Evolutionary conservation across 2,113 vertebrate genomes (phyloP).

Genomic region (Siniperca knerii): DNA sequence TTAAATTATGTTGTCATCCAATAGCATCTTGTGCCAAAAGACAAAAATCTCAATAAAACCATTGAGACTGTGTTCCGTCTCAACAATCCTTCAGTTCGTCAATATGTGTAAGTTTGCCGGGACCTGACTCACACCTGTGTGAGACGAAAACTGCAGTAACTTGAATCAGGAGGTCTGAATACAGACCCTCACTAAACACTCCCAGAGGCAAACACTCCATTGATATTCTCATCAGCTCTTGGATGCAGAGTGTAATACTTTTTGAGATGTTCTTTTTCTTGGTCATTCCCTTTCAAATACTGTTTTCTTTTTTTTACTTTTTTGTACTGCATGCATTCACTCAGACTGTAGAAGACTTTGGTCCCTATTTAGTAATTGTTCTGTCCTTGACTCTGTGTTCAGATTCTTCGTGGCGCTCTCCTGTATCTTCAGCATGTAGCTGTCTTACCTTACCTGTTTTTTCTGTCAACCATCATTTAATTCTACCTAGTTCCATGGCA

Average conservation of each 20-base stretch:
- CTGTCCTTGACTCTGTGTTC: constrained; percentile 35
- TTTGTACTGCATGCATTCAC: constrained; percentile 51
- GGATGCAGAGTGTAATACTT: constrained; percentile 50
- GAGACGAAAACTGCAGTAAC: constrained; percentile 62
- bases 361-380: constrained; percentile 62
- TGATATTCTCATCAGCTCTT: constrained; percentile 63
- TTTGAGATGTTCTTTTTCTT: constrained; percentile 46
- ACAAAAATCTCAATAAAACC: constrained; percentile 49
- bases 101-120: constrained; percentile 45
- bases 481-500: constrained; percentile 76
- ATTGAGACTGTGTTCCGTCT: constrained; percentile 47
- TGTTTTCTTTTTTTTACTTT: constrained; percentile 37
- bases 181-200: constrained; percentile 55
- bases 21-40: constrained; percentile 53
- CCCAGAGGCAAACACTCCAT: constrained; percentile 72
- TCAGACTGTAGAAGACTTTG: constrained; percentile 69
- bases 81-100: constrained; percentile 60
- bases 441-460: constrained; percentile 66
- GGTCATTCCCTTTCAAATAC: constrained; percentile 64
- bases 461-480: constrained; percentile 68
- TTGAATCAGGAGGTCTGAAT: constrained; percentile 56
- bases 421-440: constrained; percentile 63
- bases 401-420: constrained; percentile 53
- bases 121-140: constrained; percentile 70
- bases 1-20: constrained; percentile 52